A percentile compares a stretch with the other conserved stretches of the same genome.
Evolutionary conservation across 2,888 invertebrate species (phyloP).

Genomic region (Neria commutata): DNA sequence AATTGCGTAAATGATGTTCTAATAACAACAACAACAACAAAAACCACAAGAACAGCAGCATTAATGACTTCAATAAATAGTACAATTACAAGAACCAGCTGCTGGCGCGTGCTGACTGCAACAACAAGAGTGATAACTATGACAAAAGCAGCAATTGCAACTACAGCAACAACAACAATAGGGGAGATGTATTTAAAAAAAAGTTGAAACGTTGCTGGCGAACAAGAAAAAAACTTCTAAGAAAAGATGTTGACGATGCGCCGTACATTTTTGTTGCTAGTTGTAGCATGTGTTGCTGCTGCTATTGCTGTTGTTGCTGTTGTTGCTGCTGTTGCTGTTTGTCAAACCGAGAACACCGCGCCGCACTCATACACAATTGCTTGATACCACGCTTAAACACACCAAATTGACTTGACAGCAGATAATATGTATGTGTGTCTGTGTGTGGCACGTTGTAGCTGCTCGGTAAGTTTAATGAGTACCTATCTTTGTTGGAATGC

Average conservation of each 20-base stretch:
- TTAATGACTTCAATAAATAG: constrained; percentile 3
- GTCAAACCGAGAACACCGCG: background rate
- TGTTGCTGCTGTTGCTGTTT: background rate
- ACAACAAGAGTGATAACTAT: constrained; percentile 20
- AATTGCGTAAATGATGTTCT: constrained; percentile 53
- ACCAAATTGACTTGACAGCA: background rate
- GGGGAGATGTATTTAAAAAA: background rate
- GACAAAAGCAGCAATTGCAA: constrained; percentile 19
- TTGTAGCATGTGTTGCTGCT: background rate
- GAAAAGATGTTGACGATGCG: too few relatives aligned
- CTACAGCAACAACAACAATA: constrained; percentile 12
- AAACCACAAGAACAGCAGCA: constrained; percentile 25
- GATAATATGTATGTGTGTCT: too few relatives aligned
- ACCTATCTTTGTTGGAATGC: too few relatives aligned
- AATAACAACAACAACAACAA: constrained; percentile 31
- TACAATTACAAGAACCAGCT: background rate
- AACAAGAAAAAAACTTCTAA: too few relatives aligned
- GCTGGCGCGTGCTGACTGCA: background rate
- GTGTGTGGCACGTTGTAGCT: too few relatives aligned
- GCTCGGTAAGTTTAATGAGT: too few relatives aligned
- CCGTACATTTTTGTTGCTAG: too few relatives aligned
- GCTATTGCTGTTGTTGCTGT: background rate
- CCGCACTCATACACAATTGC: background rate
- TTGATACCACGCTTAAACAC: background rate
- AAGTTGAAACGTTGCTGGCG: too few relatives aligned